Base-by-base conservation (phyloP, 2,888 invertebrate genomes). In the Troides helena region DNA sequence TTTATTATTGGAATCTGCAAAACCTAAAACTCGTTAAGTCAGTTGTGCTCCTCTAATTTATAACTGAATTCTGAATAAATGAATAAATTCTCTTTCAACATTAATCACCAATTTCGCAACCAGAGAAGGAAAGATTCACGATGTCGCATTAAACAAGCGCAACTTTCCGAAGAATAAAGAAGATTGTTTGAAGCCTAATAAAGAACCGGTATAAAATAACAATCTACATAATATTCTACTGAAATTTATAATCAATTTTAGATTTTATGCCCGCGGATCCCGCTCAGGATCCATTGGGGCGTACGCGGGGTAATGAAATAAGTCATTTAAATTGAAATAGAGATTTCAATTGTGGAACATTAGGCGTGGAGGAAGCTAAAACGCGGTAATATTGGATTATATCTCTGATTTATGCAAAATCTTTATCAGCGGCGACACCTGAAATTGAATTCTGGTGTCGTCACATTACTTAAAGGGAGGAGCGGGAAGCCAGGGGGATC, bases 321-420 rank as follows among this genome's bases (percentile, higher is more conserved):
- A 92, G 83, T 92, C 91, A 91, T 90, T 92, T 90, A 88, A 91
- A 92, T 91, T 87, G 91, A 86, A 88, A 89, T 90, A 90, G 89
- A 89, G 86, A 84, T 85, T 89, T 86, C 85, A 90, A 87, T 87
- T 87, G 87, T 74, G 79, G 86, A 83, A 88, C 90, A 91, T 92
- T 91, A 90, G 87, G 84, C 80, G 81, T 76, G 76, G 80, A 78
- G 83, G 81, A 80, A 81, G 83, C 83, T 86, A 87, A 88, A 88
- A 85, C 83, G 85, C 80, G 83, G 85, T 89, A 87, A 88, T 91
- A 92, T 91, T 87, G 90, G 90, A 92, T 91, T 91, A 91, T 88
- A 85, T 86, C 85, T 80, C 85, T 91, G 92, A 92, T 92, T 92
- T 92, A 92, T 92, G 92, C 87, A 85, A 86, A 89, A 90, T 90